Evolutionary conservation across 2,797 vertebrate species (phyloP).

Genomic region (Brachymystax lenok): DNA sequence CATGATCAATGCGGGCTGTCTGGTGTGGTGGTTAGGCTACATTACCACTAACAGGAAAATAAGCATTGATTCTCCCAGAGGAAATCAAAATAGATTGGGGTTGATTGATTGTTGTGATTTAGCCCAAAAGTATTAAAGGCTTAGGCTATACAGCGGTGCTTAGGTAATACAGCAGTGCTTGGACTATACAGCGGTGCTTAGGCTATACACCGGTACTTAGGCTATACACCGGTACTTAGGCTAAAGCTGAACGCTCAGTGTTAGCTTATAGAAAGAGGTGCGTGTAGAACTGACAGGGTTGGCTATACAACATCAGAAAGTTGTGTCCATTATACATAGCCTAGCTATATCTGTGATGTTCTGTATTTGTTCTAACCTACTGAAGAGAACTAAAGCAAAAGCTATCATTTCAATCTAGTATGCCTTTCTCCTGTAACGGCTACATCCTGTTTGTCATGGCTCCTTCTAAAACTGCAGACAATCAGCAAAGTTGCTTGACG

Average conservation of each 20-base stretch:
- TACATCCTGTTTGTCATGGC: conserved; percentile 4
- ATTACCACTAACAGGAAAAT: background rate
- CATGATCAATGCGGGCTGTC: background rate
- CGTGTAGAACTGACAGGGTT: no score
- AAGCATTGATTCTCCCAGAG: background rate
- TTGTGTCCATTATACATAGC: no score
- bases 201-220: no score
- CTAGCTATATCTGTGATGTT: no score
- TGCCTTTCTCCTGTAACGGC: background rate
- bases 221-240: no score
- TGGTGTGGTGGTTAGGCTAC: background rate
- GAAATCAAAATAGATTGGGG: background rate
- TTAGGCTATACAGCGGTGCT: no score
- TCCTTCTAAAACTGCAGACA: conserved; percentile 10
- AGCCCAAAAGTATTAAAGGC: background rate
- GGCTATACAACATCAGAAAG: no score
- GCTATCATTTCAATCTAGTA: background rate
- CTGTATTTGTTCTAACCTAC: background rate
- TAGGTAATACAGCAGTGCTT: no score
- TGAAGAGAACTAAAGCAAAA: background rate
- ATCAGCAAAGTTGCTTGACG: conserved; percentile 14
- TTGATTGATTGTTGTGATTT: background rate
- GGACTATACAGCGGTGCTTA: background rate
- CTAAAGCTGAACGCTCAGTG: background rate
- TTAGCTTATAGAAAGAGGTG: no score